Base-by-base conservation (phyloP, 2,797 vertebrate species). In the Chelidonichthys spinosus region DNA sequence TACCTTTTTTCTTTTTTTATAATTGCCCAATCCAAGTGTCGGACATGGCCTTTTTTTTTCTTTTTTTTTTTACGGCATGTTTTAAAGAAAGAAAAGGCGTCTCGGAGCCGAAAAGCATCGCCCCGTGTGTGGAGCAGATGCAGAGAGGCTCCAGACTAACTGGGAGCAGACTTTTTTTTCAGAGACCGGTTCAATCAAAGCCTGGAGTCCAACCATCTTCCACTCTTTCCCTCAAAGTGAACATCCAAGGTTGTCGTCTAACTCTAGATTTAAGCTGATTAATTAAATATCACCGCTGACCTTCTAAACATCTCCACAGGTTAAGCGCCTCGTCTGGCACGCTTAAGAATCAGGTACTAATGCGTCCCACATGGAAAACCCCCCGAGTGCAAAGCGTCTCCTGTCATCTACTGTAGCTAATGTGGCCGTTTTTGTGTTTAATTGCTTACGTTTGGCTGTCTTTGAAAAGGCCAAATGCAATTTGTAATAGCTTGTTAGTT, bases 101-200 rank as follows among this genome's bases (percentile, higher is more conserved):
- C 81, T 25, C 74, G 79, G 82, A 89, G 85, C 76, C 71, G 74
- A 74, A 25, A 25, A 64, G 73, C 79, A 14, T 60, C 61, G 75
- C 85, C 78, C 63, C 76, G 91, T 90, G 89, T 94, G 94, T 55
- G 69, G 54, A 93, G 87, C 94, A 95, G 92, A 95, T 95, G 94
- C 90, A 92, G 82, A 83, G 75, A 74, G 88, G 83, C 91, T 93
- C 88, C 91, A 89, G 84, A 87, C 92, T 90, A 92, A 90, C 90
- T 92, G 92, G 91, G 92, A 93, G 87, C 92, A 86, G 88, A 89
- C 86, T 36, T 76, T 73, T 35, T 25, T 25, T 0, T 52, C 3
- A 79, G 55, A 79, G 71, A 73, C 62, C 36, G 52, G 39, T 66
- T 49, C 39, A 86, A 75, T 85, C 74, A 83, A 76, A 91, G 78